phyloP scores from a whole-genome alignment of 2,888 invertebrate genomes.

The Drosophila flavopinicola region DNA sequence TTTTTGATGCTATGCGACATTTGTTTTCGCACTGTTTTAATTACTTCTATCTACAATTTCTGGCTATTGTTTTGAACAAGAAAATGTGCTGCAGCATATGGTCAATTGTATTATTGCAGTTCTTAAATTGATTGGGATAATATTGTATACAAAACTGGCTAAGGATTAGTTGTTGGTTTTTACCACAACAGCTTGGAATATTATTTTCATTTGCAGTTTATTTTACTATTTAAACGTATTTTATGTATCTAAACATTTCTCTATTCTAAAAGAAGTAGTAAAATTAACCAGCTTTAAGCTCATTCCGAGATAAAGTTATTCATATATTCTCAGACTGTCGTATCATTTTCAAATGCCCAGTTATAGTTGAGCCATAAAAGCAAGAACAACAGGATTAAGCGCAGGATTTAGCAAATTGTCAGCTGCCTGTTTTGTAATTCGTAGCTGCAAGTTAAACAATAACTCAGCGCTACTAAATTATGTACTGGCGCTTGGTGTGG shows the following conservation, averaged over 20 bases:
- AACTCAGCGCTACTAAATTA: conserved; percentile 52
- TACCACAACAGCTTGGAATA: neutral
- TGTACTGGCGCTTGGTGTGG: conserved; percentile 21
- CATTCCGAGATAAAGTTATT: too few relatives aligned
- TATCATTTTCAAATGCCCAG: too few relatives aligned
- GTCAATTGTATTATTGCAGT: conserved; percentile 26
- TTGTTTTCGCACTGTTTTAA: conserved; percentile 51
- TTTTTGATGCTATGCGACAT: conserved; percentile 25
- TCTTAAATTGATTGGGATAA: conserved; percentile 25
- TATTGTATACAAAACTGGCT: neutral
- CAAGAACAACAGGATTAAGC: neutral
- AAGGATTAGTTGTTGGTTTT: too few relatives aligned
- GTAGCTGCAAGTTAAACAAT: conserved; percentile 57
- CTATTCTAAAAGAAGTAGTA: too few relatives aligned
- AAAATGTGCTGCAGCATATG: neutral
- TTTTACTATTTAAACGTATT: too few relatives aligned
- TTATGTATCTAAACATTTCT: too few relatives aligned
- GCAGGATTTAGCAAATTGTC: neutral
- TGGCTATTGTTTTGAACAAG: conserved; percentile 19
- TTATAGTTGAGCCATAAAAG: neutral
- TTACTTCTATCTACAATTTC: conserved; percentile 23
- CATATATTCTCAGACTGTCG: neutral
- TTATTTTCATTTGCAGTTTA: too few relatives aligned
- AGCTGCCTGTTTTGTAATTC: conserved; percentile 41
- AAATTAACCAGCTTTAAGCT: too few relatives aligned